phyloP scores from a whole-genome alignment of 2,888 invertebrate species.

The Leucoptera coffeella region DNA sequence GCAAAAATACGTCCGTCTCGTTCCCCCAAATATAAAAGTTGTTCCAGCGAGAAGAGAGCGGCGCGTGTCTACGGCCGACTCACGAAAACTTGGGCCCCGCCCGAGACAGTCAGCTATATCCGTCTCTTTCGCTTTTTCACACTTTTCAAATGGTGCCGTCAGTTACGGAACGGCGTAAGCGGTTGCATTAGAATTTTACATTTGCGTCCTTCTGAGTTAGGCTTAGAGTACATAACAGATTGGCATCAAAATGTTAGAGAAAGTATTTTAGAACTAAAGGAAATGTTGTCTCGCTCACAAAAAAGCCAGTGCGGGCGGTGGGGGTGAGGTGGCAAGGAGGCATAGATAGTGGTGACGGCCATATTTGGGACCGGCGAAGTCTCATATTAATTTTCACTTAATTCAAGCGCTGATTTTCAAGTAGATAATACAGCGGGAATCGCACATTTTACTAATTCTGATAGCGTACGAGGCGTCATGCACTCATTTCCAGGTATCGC shows the following conservation, averaged over 20 bases:
- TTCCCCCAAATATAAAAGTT: conserved; percentile 13
- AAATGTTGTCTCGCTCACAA: conserved; percentile 51
- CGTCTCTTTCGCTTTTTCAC: conserved; percentile 52
- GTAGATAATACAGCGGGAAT: no score
- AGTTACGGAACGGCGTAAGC: conserved; percentile 11
- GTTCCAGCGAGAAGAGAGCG: conserved; percentile 24
- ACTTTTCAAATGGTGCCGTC: conserved; percentile 32
- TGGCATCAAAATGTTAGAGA: no score
- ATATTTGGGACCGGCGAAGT: conserved; percentile 45
- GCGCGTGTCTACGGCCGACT: conserved; percentile 47
- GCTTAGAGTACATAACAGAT: no score
- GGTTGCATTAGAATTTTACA: no score
- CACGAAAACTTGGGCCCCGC: conserved; percentile 51
- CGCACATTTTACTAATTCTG: no score
- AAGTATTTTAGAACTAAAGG: no score
- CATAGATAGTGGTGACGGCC: conserved; percentile 26
- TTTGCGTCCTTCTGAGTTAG: no score
- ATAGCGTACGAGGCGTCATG: no score
- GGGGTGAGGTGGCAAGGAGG: conserved; percentile 12
- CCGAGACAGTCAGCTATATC: conserved; percentile 51
- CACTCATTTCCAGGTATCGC: no score
- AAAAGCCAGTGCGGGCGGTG: conserved; percentile 32
- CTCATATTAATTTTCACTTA: no score
- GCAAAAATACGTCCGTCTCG: conserved; percentile 41
- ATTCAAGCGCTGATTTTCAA: no score